Evolutionary conservation across 53 echinoderm and acorn worm species (phyloP).

Genomic region (Echinarachnius parma): DNA sequence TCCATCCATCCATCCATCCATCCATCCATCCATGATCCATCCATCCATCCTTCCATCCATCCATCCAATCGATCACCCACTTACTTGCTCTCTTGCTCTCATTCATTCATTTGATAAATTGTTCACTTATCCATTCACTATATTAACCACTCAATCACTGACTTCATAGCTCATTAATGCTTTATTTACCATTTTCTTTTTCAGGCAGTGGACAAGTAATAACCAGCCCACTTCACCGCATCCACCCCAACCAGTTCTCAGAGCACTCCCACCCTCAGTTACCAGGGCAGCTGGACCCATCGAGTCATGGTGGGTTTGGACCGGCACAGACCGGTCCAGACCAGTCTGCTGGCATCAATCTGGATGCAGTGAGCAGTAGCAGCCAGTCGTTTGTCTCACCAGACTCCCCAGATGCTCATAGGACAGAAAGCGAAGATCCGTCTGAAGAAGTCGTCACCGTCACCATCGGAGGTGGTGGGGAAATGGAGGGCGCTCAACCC

Average conservation of each 20-base stretch:
- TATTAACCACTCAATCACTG: no score
- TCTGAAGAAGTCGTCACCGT: neutral
- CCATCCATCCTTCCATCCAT: no score
- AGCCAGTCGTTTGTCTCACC: neutral
- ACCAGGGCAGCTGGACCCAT: neutral
- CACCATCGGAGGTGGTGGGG: neutral
- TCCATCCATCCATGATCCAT: no score
- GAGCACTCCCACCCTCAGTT: constrained; percentile 11
- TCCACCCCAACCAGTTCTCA: constrained; percentile 3
- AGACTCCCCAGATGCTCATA: neutral
- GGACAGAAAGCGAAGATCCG: no score
- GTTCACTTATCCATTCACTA: no score
- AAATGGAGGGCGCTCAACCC: neutral
- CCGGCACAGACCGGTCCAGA: constrained; percentile 3
- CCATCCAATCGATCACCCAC: no score
- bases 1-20: no score
- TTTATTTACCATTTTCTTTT: no score
- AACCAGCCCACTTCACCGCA: constrained; percentile 6
- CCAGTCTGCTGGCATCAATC: neutral
- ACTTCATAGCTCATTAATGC: no score
- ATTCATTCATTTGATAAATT: no score
- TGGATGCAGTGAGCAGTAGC: neutral
- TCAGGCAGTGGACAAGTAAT: constrained; percentile 24
- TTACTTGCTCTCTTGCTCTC: no score
- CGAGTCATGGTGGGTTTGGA: no score